phyloP scores from a whole-genome alignment of 2,797 vertebrate species.

The Xyrichtys novacula region DNA sequence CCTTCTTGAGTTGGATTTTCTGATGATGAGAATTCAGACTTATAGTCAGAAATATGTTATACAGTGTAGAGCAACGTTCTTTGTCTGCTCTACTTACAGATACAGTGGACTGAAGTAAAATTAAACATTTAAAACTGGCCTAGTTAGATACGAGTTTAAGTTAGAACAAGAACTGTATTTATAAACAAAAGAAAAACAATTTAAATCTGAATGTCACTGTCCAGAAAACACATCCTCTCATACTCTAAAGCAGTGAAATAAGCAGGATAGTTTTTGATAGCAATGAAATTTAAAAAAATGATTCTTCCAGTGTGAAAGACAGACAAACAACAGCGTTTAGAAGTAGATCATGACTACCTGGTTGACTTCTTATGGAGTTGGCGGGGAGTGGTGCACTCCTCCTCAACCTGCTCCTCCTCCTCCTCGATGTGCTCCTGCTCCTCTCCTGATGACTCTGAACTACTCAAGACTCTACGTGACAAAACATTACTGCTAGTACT shows the following conservation, averaged over 20 bases:
- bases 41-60: no score
- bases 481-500: slow-evolving; percentile 14
- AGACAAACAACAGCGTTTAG: no score
- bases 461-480: slow-evolving; percentile 22
- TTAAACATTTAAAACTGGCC: no score
- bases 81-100: no score
- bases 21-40: slow-evolving; percentile 12
- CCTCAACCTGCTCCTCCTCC: slow-evolving; percentile 48
- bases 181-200: no score
- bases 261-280: background rate
- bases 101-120: no score
- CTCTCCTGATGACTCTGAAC: slow-evolving; percentile 14
- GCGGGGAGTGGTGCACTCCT: slow-evolving; percentile 39
- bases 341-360: background rate
- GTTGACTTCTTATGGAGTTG: slow-evolving; percentile 3
- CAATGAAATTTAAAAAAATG: background rate
- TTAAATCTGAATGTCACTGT: no score
- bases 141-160: no score
- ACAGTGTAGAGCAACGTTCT: no score
- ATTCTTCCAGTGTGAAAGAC: background rate
- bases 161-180: background rate
- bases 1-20: slow-evolving; percentile 3
- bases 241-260: no score
- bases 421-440: no score
- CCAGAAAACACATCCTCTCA: no score